Conservation (phyloP, 37 sponge, comb jelly and placozoan species). For the Diacarnus erythraeanus region DNA sequence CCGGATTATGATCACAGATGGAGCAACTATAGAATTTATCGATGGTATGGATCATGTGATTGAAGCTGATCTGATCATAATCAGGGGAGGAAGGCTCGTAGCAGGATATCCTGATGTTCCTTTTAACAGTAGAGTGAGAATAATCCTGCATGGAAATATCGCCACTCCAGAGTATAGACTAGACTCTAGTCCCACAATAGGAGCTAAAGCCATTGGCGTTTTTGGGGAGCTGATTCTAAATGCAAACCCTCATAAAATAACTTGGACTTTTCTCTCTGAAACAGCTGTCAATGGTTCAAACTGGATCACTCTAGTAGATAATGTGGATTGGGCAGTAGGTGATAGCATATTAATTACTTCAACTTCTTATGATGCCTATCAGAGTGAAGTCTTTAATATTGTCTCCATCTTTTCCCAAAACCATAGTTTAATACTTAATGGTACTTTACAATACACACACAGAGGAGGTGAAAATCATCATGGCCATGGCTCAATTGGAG, state of each 20-base stretch:
- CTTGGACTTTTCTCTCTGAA: constrained; percentile 59
- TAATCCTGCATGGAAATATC: constrained; percentile 72
- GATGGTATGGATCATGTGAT: constrained; percentile 69
- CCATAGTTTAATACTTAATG: constrained; percentile 30
- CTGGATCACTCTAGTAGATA: background rate
- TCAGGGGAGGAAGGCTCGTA: constrained; percentile 70
- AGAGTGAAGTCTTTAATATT: constrained; percentile 31
- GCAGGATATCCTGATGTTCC: constrained; percentile 71
- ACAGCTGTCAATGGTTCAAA: constrained; percentile 8
- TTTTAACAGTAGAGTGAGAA: constrained; percentile 45
- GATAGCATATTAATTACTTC: constrained; percentile 83
- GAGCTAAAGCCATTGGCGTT: constrained; percentile 83
- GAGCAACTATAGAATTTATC: constrained; percentile 59
- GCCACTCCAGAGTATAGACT: constrained; percentile 40
- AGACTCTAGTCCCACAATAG: constrained; percentile 46
- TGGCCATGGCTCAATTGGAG: constrained; percentile 24
- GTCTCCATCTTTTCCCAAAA: constrained; percentile 11
- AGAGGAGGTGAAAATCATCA: background rate
- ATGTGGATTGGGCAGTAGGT: constrained; percentile 53
- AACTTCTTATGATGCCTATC: constrained; percentile 41
- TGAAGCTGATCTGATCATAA: constrained; percentile 72
- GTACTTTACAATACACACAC: constrained; percentile 46
- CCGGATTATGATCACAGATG: constrained; percentile 66
- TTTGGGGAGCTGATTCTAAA: constrained; percentile 78
- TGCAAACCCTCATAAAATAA: constrained; percentile 2